phyloP scores from a whole-genome alignment of 2,888 invertebrate genomes.

The Pelosia muscerda region DNA sequence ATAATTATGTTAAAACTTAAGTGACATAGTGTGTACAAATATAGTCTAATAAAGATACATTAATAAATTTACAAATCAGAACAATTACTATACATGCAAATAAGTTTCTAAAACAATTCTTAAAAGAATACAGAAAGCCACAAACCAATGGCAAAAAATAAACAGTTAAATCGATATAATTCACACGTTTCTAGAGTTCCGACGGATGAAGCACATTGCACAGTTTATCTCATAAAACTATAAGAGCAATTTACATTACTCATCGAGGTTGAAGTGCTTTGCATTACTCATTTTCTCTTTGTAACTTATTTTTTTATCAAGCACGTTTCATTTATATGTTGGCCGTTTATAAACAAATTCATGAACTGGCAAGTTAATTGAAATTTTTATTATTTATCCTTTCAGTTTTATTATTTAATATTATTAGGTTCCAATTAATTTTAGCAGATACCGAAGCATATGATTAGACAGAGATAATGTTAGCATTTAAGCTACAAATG shows the following conservation, averaged over 20 bases:
- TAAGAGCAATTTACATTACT: constrained; percentile 51
- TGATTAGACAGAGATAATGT: neutral
- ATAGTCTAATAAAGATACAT: neutral
- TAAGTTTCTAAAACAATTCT: constrained; percentile 44
- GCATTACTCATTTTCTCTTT: constrained; percentile 25
- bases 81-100: constrained; percentile 40
- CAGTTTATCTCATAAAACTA: constrained; percentile 46
- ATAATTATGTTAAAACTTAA: neutral
- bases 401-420: neutral
- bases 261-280: constrained; percentile 30
- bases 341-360: neutral
- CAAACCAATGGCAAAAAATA: constrained; percentile 45
- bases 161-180: constrained; percentile 59
- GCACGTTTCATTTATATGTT: constrained; percentile 17
- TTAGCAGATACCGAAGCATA: too few species aligned
- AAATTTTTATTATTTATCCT: neutral
- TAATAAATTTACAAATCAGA: constrained; percentile 32
- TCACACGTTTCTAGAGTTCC: constrained; percentile 59
- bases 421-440: too few species aligned
- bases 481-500: neutral
- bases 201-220: constrained; percentile 47
- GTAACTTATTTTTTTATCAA: constrained; percentile 21
- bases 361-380: constrained; percentile 1
- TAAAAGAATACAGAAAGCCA: constrained; percentile 39
- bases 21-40: neutral